Conservation (phyloP, 1,140 invertebrate species). For the Drosophila gunungcola region DNA sequence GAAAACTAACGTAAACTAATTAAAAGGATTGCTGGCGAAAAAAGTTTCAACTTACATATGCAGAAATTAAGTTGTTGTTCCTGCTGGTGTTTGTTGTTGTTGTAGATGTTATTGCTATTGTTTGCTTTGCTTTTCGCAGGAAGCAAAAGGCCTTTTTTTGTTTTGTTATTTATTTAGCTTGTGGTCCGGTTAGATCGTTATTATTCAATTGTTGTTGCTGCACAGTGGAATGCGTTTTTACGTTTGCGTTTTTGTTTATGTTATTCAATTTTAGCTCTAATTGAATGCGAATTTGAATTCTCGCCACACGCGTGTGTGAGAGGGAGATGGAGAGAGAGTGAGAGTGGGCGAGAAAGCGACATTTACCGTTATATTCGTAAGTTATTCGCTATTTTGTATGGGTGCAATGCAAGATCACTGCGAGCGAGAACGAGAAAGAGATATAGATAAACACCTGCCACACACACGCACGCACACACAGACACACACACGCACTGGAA, state of each 20-base stretch:
- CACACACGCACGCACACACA: conserved; percentile 24
- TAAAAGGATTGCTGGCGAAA: conserved; percentile 61
- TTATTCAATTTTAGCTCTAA: conserved; percentile 52
- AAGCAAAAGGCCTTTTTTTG: conserved; percentile 15
- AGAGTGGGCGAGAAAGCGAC: conserved; percentile 12
- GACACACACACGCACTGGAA: conserved; percentile 25
- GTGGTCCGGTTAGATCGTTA: conserved; percentile 26
- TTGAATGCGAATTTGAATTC: conserved; percentile 71
- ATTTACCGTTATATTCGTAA: conserved; percentile 30
- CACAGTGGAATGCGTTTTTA: conserved; percentile 39
- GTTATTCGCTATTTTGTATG: conserved; percentile 22
- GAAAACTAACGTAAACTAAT: conserved; percentile 72
- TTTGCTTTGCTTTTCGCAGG: conserved; percentile 26
- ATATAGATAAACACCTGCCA: conserved; percentile 61
- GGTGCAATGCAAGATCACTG: conserved; percentile 19
- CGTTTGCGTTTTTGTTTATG: conserved; percentile 40
- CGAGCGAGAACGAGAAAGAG: conserved; percentile 23
- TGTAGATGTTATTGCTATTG: conserved; percentile 29
- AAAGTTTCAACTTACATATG: conserved; percentile 73
- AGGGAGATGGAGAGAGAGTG: conserved; percentile 3
- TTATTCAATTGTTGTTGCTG: conserved; percentile 57
- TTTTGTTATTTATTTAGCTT: conserved; percentile 54
- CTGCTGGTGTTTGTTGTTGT: conserved; percentile 28
- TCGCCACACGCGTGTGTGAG: conserved; percentile 25
- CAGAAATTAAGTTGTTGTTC: conserved; percentile 70